Conservation (phyloP, 2,113 vertebrate genomes). For the Eublepharis macularius region DNA sequence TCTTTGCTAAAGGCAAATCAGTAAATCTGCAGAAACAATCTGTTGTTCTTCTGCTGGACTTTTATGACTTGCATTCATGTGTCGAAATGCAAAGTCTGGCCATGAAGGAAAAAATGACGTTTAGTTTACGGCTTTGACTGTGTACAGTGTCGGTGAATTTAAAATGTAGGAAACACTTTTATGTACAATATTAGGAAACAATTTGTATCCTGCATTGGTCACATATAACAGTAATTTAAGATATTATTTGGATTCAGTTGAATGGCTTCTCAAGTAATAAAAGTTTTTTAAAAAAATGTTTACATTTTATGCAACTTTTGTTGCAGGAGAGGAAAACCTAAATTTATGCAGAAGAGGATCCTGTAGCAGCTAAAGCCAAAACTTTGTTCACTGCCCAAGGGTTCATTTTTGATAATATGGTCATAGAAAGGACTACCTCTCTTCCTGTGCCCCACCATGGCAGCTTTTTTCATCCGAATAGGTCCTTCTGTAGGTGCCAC, state of each 20-base stretch:
- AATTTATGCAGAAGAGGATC: neutral
- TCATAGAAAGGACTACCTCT: neutral
- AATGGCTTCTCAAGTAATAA: neutral
- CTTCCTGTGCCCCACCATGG: too few relatives aligned
- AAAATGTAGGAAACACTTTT: neutral
- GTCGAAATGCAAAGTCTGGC: neutral
- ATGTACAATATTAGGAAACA: neutral
- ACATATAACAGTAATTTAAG: neutral
- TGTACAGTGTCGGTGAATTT: neutral
- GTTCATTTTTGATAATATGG: too few relatives aligned
- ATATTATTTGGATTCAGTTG: neutral
- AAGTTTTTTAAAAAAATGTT: neutral
- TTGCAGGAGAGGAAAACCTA: neutral
- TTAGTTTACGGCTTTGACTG: neutral
- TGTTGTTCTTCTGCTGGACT: neutral
- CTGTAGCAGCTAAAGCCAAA: slow-evolving; percentile 4
- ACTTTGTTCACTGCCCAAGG: slow-evolving; percentile 1
- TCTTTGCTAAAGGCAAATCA: neutral
- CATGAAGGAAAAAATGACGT: neutral
- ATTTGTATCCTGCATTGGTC: neutral
- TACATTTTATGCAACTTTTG: neutral
- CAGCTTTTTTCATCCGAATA: too few relatives aligned
- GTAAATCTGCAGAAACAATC: neutral
- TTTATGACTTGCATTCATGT: neutral
- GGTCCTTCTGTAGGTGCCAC: too few relatives aligned